Percentiles rank a stretch among this genome's conserved stretches.
phyloP scores from a whole-genome alignment of 35 echinoderm and acorn worm species.

The Ophioderma brevispina region DNA sequence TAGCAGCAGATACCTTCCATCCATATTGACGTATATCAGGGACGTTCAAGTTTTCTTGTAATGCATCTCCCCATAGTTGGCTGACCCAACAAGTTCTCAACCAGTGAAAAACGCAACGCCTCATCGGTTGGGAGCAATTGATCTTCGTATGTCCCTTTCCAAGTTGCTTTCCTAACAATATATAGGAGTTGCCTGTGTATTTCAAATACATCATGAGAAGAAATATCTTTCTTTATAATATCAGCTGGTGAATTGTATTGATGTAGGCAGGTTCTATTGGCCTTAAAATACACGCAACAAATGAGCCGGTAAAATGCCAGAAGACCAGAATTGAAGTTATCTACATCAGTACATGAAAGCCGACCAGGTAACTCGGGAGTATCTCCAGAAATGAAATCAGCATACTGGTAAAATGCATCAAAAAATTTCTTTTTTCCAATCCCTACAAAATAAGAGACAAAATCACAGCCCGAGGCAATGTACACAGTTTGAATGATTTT shows the following conservation, averaged over 20 bases:
- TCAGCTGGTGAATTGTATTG: background rate
- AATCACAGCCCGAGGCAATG: constrained; percentile 44
- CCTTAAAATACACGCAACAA: constrained; percentile 30
- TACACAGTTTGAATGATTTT: constrained; percentile 36
- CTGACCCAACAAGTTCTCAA: constrained; percentile 25
- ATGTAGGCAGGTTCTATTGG: constrained; percentile 2
- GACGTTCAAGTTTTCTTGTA: background rate
- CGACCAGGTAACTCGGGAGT: background rate
- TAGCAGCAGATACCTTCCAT: background rate
- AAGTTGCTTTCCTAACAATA: background rate
- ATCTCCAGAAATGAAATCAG: constrained; percentile 31
- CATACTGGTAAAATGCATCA: constrained; percentile 27
- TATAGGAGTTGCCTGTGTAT: background rate
- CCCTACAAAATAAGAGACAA: constrained; percentile 31
- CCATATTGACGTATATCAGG: constrained; percentile 30
- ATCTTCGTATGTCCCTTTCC: constrained; percentile 32
- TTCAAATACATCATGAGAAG: background rate
- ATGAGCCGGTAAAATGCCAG: constrained; percentile 36
- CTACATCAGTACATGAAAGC: background rate
- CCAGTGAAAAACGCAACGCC: constrained; percentile 27
- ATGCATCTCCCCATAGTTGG: background rate
- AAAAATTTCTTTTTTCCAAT: constrained; percentile 37
- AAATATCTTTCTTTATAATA: background rate
- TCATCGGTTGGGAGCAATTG: constrained; percentile 18
- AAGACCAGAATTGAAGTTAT: background rate